Percentiles rank a stretch among this genome's conserved stretches.
Conservation (phyloP, 2,113 vertebrate genomes). For the Arvicanthis niloticus region DNA sequence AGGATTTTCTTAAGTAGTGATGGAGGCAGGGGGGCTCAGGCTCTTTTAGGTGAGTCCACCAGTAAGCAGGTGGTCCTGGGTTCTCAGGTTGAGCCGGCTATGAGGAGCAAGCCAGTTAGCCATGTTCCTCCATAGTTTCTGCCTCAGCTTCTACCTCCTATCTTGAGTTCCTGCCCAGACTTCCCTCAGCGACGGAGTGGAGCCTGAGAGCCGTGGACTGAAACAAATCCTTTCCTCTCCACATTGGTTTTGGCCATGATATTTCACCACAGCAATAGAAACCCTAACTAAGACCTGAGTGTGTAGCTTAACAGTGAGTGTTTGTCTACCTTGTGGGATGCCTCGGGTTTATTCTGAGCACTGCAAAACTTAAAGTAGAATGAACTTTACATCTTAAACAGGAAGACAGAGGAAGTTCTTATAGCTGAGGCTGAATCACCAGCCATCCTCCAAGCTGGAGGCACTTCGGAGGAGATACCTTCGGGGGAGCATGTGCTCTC, state of each 20-base stretch:
- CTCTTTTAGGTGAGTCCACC: neutral
- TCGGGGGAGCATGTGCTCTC: neutral
- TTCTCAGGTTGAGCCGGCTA: neutral
- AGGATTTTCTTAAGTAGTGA: neutral
- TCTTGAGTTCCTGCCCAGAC: neutral
- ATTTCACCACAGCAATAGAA: neutral
- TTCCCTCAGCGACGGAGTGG: neutral
- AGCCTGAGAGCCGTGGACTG: neutral
- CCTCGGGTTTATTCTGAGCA: no score
- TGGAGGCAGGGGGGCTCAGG: neutral
- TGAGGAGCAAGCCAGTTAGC: neutral
- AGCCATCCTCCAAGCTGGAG: neutral
- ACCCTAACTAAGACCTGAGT: neutral
- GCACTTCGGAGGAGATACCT: neutral
- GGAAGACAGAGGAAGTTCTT: neutral
- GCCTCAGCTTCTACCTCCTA: neutral
- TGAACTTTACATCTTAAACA: constrained; percentile 4
- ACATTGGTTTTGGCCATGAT: no score
- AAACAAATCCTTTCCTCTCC: neutral
- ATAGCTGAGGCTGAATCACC: neutral
- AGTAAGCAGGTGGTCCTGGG: neutral
- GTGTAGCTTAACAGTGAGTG: no score
- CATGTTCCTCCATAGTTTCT: neutral
- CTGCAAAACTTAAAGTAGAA: neutral
- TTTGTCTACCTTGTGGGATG: neutral